A percentile compares a stretch with the other conserved stretches of the same genome.
phyloP scores from a whole-genome alignment of 2,888 invertebrate genomes.

The Drosophila prolongata region DNA sequence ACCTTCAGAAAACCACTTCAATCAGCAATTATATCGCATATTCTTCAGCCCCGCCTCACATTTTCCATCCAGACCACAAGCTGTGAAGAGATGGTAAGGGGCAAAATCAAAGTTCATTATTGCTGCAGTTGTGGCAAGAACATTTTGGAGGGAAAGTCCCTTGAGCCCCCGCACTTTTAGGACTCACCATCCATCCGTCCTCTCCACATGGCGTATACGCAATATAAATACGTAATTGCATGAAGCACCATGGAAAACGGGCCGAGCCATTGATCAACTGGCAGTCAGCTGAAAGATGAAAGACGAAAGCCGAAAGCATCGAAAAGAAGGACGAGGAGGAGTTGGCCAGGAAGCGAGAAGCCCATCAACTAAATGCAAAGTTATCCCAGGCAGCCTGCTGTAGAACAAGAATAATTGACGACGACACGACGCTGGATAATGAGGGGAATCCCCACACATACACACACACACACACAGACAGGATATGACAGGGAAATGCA shows the following conservation, averaged over 20 bases:
- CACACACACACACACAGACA: conserved; percentile 4
- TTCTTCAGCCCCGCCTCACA: not conserved
- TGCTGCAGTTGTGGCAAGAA: conserved; percentile 55
- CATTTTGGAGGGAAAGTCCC: conserved; percentile 28
- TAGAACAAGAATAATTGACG: conserved; percentile 78
- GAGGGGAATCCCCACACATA: conserved; percentile 48
- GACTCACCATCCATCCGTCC: conserved; percentile 8
- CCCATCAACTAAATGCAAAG: conserved; percentile 78
- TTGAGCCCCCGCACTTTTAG: not conserved
- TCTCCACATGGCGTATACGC: conserved; percentile 65
- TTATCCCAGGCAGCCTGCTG: conserved; percentile 43
- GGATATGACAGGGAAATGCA: conserved; percentile 44
- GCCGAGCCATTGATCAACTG: conserved; percentile 65
- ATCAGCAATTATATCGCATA: conserved; percentile 21
- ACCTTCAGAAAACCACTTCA: not conserved
- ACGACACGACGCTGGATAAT: conserved; percentile 67
- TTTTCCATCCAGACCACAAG: conserved; percentile 6
- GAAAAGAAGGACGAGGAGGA: conserved; percentile 43
- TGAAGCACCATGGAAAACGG: conserved; percentile 37
- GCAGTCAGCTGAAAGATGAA: conserved; percentile 53
- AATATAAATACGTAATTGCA: conserved; percentile 67
- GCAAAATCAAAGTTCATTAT: conserved; percentile 66
- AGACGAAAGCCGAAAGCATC: conserved; percentile 25
- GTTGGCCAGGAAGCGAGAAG: conserved; percentile 40
- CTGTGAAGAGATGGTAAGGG: conserved; percentile 1